Evolutionary conservation across 2,113 vertebrate species (phyloP).

Genomic region (Setophaga petechia): DNA sequence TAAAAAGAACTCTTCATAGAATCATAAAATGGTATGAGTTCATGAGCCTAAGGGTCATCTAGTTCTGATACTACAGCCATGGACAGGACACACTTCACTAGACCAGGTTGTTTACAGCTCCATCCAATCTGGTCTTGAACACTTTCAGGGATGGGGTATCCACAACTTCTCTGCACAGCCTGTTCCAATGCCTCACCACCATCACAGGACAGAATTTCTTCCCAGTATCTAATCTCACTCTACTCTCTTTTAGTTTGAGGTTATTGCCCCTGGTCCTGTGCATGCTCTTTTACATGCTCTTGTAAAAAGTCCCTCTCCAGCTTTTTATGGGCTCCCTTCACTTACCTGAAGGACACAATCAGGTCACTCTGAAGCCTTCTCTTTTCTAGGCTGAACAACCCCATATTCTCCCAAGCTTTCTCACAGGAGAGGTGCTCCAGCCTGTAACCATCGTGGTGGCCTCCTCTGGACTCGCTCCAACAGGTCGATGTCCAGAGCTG

Average conservation of each 20-base stretch:
- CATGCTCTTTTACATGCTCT: not conserved
- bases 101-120: not conserved
- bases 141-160: not conserved
- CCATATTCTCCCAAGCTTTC: not conserved
- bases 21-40: not conserved
- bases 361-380: not conserved
- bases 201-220: not conserved
- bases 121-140: not conserved
- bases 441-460: not conserved
- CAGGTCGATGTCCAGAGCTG: not conserved
- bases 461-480: not conserved
- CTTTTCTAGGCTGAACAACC: not conserved
- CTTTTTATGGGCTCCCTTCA: not conserved
- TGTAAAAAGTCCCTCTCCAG: not conserved
- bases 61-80: not conserved
- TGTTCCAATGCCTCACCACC: not conserved
- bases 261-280: not conserved
- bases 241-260: not conserved
- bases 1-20: not conserved
- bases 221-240: not conserved
- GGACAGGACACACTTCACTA: not conserved
- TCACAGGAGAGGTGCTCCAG: not conserved
- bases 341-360: not conserved
- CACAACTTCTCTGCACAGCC: not conserved
- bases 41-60: not conserved